Evolutionary conservation across 2,113 vertebrate genomes (phyloP).

Genomic region (Tenrec ecaudatus): DNA sequence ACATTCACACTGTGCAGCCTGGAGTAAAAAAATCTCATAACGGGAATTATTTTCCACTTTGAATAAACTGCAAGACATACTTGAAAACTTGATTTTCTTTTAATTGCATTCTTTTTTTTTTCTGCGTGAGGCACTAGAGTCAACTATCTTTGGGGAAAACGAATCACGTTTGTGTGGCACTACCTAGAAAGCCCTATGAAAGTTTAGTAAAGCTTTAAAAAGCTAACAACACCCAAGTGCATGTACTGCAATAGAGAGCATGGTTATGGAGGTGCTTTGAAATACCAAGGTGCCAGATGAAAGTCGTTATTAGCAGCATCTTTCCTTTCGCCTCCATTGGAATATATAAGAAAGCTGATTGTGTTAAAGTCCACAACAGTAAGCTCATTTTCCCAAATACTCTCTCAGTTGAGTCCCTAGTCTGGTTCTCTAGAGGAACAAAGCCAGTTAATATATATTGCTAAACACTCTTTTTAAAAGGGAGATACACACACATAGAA

Average conservation of each 20-base stretch:
- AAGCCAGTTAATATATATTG: neutral
- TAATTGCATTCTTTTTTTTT: slow-evolving; percentile 55
- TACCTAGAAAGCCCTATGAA: slow-evolving; percentile 30
- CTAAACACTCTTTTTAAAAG: neutral
- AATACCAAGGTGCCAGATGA: neutral
- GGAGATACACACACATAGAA: neutral
- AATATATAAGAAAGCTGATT: neutral
- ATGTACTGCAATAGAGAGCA: neutral
- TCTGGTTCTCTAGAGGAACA: neutral
- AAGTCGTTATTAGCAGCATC: slow-evolving; percentile 1
- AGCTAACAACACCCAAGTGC: neutral
- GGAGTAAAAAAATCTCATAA: slow-evolving; percentile 26
- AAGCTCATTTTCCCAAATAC: neutral
- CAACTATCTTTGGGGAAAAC: slow-evolving; percentile 55
- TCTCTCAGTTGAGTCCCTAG: neutral
- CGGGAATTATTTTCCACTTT: slow-evolving; percentile 58
- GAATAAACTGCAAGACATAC: slow-evolving; percentile 59
- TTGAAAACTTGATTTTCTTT: slow-evolving; percentile 69
- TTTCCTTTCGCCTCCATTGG: neutral
- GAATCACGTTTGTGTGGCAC: neutral
- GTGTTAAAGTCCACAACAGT: neutral
- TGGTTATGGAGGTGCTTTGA: neutral
- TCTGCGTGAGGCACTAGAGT: neutral
- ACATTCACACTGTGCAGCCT: neutral
- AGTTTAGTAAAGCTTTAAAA: neutral